phyloP scores from a whole-genome alignment of 2,113 vertebrate genomes.

The Lophius piscatorius region DNA sequence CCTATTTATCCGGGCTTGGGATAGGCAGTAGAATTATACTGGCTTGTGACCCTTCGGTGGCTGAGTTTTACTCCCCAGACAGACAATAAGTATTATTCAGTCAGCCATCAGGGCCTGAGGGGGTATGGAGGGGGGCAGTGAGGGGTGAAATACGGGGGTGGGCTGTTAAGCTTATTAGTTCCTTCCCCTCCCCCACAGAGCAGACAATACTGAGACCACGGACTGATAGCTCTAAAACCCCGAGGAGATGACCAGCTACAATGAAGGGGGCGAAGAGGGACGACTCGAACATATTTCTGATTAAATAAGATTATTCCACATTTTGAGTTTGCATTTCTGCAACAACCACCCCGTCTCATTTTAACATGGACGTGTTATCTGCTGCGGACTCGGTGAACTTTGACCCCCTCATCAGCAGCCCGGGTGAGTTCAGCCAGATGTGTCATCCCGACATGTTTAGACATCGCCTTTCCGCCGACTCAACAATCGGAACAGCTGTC shows the following conservation, averaged over 20 bases:
- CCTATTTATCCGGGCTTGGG: too few relatives aligned
- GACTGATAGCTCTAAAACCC: constrained; percentile 45
- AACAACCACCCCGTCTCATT: too few relatives aligned
- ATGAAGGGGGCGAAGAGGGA: constrained; percentile 19
- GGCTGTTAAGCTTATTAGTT: constrained; percentile 67
- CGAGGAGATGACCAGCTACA: constrained; percentile 16
- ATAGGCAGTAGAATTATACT: too few relatives aligned
- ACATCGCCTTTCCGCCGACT: too few relatives aligned
- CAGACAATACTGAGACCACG: constrained; percentile 48
- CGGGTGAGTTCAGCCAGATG: too few relatives aligned
- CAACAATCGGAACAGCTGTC: too few relatives aligned
- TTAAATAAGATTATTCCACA: too few relatives aligned
- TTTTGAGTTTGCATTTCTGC: too few relatives aligned
- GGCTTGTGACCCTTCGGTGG: constrained; percentile 18
- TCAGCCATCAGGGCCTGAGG: constrained; percentile 52
- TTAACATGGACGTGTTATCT: too few relatives aligned
- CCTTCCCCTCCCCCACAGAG: constrained; percentile 50
- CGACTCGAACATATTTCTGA: too few relatives aligned
- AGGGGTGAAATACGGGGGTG: constrained; percentile 44
- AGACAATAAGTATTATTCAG: constrained; percentile 65
- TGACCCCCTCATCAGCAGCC: too few relatives aligned
- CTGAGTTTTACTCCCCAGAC: constrained; percentile 60
- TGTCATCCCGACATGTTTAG: too few relatives aligned
- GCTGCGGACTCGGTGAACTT: not conserved
- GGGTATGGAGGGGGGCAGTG: constrained; percentile 47